Base-by-base conservation (phyloP, 2,888 invertebrate species). In the Metopia argyrocephala region DNA sequence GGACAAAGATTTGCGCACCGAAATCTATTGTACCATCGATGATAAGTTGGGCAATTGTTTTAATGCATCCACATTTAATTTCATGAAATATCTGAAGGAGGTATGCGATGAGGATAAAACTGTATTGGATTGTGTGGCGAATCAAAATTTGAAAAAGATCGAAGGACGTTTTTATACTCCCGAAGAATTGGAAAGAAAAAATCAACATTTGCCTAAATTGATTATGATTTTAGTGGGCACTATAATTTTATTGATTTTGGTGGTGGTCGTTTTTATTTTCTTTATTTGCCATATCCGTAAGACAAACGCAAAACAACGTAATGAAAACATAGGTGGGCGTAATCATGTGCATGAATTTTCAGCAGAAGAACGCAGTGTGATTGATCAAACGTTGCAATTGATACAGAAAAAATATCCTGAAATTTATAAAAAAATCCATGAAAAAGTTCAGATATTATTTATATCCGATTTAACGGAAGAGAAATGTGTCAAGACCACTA, bases 11-110 rank as follows among this genome's bases (percentile, higher is more conserved):
- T 76, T 90, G n/a, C 85, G 86, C 45, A 85, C 90, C 2, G 89
- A 90, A 78, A 85, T 86, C 9, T 89, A 89, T 66, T 91, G 91
- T 66, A 85, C 83, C 3, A 82, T 90, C 4, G 84, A 85, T 38
- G 76, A 85, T 18, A 84, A 84, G 1, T 66, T 89, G 48, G 76
- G 84, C 3, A 78, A 75, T 3, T 91, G 91, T 71, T 89, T 90
- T 28, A 90, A 90, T 66, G 85, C 86, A 3, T 86, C 79, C 25
- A 84, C 85, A 3, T 86, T 89, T 56, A 88, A 90, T 79, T 84
- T 87, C 5, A 85, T 87, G 4, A 87, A 88, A 45, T 91, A 88
- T 74, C 81, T 85, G 25, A 85, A 88, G 25, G 89, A 89, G 65
- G 88, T 89, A 0, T 91, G 91, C 59, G 87, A 86, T 52, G 84